Evolutionary conservation across 2,888 invertebrate genomes (phyloP), one percentile per base, ranked within the genome.

Genomic region (Leptogaster cylindrica): DNA sequence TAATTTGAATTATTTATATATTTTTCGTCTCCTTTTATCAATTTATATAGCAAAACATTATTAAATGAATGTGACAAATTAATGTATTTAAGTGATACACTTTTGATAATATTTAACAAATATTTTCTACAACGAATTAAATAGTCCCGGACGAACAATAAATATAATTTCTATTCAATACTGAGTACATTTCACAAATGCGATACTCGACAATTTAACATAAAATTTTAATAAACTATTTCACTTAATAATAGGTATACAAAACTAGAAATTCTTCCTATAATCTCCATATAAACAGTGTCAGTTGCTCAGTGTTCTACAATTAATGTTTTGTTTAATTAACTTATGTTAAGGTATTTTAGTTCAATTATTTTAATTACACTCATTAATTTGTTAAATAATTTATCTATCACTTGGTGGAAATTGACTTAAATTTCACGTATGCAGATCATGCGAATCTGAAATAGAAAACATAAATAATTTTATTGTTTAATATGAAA

Each of bases 371-470:
- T 46, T 39, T 61, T 68, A 66, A 72, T 65, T 71, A 70, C 69
- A 71, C 69, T 69, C 33, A 68, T 71, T 73, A 75, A 74, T 76
- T 77, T 76, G 74, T 68, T 69, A 66, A 69, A 33, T 50, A 75
- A 75, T 77, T 80, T 76, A 78, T 76, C 78, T 80, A 80, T 80
- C 80, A 80, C 81, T 23, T 77, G 74, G 77, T 79, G 75, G 77
- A 77, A 81, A 80, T 81, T 81, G 81, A 80, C 81, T 78, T 77
- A 77, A 78, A 77, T 80, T 80, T 86, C 84, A 89, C 84, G 89
- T 88, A 83, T 86, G 87, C 83, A 89, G 89, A 80, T 89, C 89
- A 82, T 87, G 88, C 80, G 87, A 87, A 87, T 89, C 89, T 89
- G 88, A 75, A 83, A 80, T 36, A 79, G 80, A 82, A 80, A 82